Evolutionary conservation across 2,113 vertebrate species (phyloP), one percentile per base, ranked within the genome.

Genomic region (Echinops telfairi): DNA sequence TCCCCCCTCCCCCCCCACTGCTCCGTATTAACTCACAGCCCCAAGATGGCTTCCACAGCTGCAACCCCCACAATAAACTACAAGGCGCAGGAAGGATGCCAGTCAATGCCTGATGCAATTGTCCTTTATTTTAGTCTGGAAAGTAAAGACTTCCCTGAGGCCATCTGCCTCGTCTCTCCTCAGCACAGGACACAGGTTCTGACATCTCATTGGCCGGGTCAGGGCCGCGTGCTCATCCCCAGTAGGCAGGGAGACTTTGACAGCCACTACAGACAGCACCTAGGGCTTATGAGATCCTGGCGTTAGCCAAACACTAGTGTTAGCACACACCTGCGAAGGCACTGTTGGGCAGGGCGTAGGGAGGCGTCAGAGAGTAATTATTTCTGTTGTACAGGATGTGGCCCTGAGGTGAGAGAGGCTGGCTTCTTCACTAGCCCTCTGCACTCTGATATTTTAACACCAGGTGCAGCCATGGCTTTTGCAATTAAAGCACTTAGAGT

Each of bases 241-340:
- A 19, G 79, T 29, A 20, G 4, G 16, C 3, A 68, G 17, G 53
- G 47, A 78, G 38, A 7, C 81, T 82, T 66, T 4, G n/a, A 20
- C 38, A 79, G 47, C 47, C 47, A 53, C 47, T 53, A 53, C 47
- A 53, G 47, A 11, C 3, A 53, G 47, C 5, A 53, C 47, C 5
- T 53, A 53, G 47, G 4, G 12, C 47, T 53, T 11, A 53, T 53
- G 47, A 53, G 33, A 33, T 14, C 1, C 9, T 11, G 15, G 2
- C 14, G 27, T 6, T 17, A 71, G 79, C 38, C 6, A 8, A n/a
- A 33, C 0, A 0, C 4, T 0, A 15, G 33, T 0, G 4, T 40
- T 9, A 20, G 81, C 77, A 47, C 0, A 15, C 2, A 38, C 0
- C 0, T 1, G 29, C 4, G 6, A 27, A 22, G 25, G 31, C 8